phyloP scores from a whole-genome alignment of 2,113 vertebrate genomes.

The Madoqua kirkii region DNA sequence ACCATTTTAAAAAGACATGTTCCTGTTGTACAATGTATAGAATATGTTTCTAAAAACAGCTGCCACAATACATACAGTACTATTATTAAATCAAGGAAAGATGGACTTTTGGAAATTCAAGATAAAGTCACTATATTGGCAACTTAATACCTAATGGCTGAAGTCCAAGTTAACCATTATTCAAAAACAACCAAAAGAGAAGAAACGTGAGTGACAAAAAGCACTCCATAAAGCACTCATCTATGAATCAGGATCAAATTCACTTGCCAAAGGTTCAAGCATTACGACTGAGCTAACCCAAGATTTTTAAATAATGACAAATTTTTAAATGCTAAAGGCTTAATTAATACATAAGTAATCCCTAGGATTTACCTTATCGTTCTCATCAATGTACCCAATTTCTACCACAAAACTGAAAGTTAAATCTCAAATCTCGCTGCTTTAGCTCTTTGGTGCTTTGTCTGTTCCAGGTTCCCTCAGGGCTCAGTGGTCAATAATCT shows the following conservation, averaged over 20 bases:
- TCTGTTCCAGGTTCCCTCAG: neutral
- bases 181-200: constrained; percentile 20
- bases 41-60: constrained; percentile 17
- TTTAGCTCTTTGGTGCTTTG: neutral
- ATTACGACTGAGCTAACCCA: neutral
- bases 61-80: neutral
- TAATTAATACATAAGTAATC: neutral
- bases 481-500: neutral
- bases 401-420: neutral
- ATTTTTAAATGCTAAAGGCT: neutral
- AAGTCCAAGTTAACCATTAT: constrained; percentile 7
- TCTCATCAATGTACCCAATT: neutral
- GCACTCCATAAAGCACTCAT: neutral
- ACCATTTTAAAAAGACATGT: constrained; percentile 4
- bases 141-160: neutral
- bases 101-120: neutral
- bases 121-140: neutral
- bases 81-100: neutral
- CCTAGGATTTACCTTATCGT: neutral
- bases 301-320: neutral
- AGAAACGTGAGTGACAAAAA: neutral
- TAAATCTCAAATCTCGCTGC: neutral
- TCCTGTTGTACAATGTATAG: constrained; percentile 14
- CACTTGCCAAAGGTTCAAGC: neutral
- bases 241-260: constrained; percentile 10